phyloP scores from a whole-genome alignment of 2,113 vertebrate species.

The Capreolus pygargus region DNA sequence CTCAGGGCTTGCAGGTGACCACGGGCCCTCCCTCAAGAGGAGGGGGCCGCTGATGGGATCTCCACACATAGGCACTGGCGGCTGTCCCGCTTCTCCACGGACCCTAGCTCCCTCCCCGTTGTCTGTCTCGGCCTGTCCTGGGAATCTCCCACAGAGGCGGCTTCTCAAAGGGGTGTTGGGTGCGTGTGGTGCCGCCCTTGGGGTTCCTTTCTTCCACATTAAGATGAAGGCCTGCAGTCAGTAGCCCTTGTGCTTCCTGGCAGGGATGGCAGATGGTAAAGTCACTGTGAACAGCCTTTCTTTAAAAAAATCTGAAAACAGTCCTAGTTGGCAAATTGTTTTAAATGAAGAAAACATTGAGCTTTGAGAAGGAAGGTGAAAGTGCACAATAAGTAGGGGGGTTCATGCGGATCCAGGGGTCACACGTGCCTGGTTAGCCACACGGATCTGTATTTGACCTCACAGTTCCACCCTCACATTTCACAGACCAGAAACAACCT shows the following conservation, averaged over 20 bases:
- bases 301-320: no score
- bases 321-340: not conserved
- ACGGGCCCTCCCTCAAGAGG: accelerated
- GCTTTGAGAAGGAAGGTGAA: not conserved
- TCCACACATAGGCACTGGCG: accelerated
- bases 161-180: not conserved
- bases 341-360: not conserved
- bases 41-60: not conserved
- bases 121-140: accelerated
- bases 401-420: not conserved
- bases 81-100: not conserved
- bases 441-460: not conserved
- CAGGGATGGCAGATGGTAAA: no score
- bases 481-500: not conserved
- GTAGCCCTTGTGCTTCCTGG: no score
- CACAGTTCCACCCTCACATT: not conserved
- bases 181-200: accelerated
- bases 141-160: not conserved
- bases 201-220: not conserved
- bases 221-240: not conserved
- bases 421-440: not conserved
- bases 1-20: not conserved
- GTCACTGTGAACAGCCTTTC: accelerated
- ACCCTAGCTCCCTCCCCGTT: accelerated
- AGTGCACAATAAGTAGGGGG: accelerated